Evolutionary conservation across 2,888 invertebrate species (phyloP), one percentile per base, ranked within the genome.

Genomic region (Campoplex capitator): DNA sequence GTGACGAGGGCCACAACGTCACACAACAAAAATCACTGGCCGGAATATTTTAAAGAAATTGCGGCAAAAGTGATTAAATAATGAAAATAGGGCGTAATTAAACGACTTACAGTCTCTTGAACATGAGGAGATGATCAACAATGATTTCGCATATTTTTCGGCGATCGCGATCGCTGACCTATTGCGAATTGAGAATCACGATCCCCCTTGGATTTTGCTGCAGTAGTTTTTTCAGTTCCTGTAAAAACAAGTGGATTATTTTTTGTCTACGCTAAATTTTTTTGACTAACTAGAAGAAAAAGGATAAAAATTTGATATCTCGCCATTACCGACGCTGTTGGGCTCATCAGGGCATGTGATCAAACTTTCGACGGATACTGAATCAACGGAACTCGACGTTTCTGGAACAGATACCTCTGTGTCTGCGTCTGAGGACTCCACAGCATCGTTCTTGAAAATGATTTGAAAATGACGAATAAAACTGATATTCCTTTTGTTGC

Each of bases 101-200:
- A 23, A 23, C 23, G 23, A 23, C 23, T 38, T 54, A 74, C 38
- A 8, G 54, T n/a, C 35, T 74, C 54, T 54, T 74, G 16, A 16
- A 7, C 16, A 54, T 16, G n/a, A 74, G 32, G 6, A 74, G 73
- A 32, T 38, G 54, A 38, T 74, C 73, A 18, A 74, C 56, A n/a
- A 74, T 74, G 0, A 74, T 35, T 6, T 74, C 73, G 42, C 73
- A 54, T 8, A 56, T 35, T 74, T 56, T 74, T 32, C 35, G 35
- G 16, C 54, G 56, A 56, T 74, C 73, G 1, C n/a, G 35, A 2
- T 54, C 18, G 8, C n/a, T 56, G 16, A 74, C 35, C 11, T 38
- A n/a, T 6, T 7, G 18, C 54, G 56, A 54, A 9, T 0, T 54
- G 8, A 74, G 8, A 1, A 74, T 18, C 3, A 35, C 16, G 2